phyloP scores from a whole-genome alignment of 2,797 vertebrate genomes.

The Anniella stebbinsi region DNA sequence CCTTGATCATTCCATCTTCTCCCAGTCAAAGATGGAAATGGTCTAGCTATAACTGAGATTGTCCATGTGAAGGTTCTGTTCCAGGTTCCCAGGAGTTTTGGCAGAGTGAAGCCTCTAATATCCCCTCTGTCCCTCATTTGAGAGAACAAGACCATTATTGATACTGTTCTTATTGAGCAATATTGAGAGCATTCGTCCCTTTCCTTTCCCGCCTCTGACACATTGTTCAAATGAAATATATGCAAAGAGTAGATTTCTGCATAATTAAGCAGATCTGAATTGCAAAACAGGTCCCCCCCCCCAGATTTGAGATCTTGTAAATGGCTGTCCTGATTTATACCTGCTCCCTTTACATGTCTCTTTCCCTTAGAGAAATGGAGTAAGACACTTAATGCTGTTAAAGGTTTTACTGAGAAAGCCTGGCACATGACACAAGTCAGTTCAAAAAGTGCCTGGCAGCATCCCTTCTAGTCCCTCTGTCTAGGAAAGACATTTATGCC shows the following conservation, averaged over 20 bases:
- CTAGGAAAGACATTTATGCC: background rate
- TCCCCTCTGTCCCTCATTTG: background rate
- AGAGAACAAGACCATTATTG: background rate
- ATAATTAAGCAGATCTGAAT: background rate
- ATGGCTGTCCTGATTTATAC: background rate
- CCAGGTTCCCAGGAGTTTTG: too few species aligned
- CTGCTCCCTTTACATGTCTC: background rate
- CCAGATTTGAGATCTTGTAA: background rate
- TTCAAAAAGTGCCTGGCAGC: background rate
- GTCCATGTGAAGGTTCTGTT: background rate
- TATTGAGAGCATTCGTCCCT: background rate
- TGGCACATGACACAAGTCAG: background rate
- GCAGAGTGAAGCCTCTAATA: background rate
- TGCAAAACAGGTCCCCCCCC: background rate
- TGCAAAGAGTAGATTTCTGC: background rate
- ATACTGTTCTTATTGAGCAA: background rate
- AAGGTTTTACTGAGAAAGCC: background rate
- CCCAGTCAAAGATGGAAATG: background rate
- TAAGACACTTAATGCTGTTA: background rate
- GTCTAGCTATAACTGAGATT: too few species aligned
- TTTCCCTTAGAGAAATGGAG: background rate
- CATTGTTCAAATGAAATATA: background rate
- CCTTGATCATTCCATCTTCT: background rate
- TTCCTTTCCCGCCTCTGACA: background rate
- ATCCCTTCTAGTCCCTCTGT: background rate